phyloP scores from a whole-genome alignment of 2,113 vertebrate genomes.

The Lipophrys pholis region DNA sequence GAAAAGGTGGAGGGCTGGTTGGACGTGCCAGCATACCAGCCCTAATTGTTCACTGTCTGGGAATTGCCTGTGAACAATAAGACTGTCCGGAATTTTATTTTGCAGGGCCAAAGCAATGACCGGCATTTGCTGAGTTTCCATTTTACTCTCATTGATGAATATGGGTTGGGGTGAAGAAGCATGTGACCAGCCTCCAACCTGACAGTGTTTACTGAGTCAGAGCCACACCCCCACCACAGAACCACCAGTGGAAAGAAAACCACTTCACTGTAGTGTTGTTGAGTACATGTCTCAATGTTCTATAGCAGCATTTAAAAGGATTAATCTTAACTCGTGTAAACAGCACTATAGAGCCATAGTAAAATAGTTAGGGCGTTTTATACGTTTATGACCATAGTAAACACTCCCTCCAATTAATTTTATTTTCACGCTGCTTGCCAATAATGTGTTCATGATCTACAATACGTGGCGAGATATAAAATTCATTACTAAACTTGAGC shows the following conservation, averaged over 20 bases:
- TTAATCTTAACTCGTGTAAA: too few species aligned
- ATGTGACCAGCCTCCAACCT: constrained; percentile 49
- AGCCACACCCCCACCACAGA: constrained; percentile 42
- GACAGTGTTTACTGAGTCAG: constrained; percentile 44
- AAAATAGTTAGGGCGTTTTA: too few species aligned
- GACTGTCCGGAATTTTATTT: constrained; percentile 81
- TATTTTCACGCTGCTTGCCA: neutral
- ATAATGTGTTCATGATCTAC: neutral
- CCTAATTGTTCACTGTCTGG: constrained; percentile 58
- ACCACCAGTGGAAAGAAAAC: neutral
- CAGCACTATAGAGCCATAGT: too few species aligned
- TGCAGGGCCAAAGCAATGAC: constrained; percentile 43
- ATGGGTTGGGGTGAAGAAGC: constrained; percentile 13
- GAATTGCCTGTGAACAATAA: constrained; percentile 49
- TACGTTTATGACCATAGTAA: too few species aligned
- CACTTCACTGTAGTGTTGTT: neutral
- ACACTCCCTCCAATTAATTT: too few species aligned
- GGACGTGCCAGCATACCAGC: constrained; percentile 58
- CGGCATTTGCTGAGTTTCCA: constrained; percentile 75
- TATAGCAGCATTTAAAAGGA: neutral
- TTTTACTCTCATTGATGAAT: constrained; percentile 61
- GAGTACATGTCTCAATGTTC: neutral
- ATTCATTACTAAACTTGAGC: neutral
- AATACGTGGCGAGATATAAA: neutral
- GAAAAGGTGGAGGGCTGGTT: neutral